A percentile compares a stretch with the other conserved stretches of the same genome.
phyloP scores from a whole-genome alignment of 2,888 invertebrate species.

The Petrolisthes cinctipes region DNA sequence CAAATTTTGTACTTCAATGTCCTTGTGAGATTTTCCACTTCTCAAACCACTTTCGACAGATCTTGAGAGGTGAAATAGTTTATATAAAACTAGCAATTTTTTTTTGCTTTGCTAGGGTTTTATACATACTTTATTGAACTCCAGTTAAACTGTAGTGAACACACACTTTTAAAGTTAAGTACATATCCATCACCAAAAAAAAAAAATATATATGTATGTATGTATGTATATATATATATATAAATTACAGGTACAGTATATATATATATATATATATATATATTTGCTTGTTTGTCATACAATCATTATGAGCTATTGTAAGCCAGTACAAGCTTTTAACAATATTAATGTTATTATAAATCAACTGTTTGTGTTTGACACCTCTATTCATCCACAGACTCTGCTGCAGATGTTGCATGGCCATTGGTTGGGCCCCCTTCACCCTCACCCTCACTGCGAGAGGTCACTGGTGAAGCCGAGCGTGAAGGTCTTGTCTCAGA shows the following conservation, averaged over 20 bases:
- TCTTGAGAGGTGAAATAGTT: background rate
- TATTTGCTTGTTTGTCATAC: conserved; percentile 1
- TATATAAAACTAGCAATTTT: background rate
- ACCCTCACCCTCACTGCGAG: conserved; percentile 19
- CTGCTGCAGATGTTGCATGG: conserved; percentile 25
- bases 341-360: too few species aligned
- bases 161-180: background rate
- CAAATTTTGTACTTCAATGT: conserved; percentile 48
- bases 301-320: conserved; percentile 3
- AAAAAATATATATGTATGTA: background rate
- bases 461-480: conserved; percentile 27
- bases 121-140: background rate
- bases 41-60: background rate
- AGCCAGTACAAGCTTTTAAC: background rate
- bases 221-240: too few species aligned
- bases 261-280: too few species aligned
- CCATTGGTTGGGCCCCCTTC: conserved; percentile 47
- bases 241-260: too few species aligned
- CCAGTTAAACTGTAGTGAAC: background rate
- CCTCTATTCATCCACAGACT: conserved; percentile 39
- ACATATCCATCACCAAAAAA: conserved; percentile 7
- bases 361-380: too few species aligned
- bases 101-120: background rate
- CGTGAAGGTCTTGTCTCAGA: conserved; percentile 29
- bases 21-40: conserved; percentile 33